Evolutionary conservation across 2,797 vertebrate species (phyloP), one percentile per base, ranked within the genome.

Genomic region (Anguilla pacifica): DNA sequence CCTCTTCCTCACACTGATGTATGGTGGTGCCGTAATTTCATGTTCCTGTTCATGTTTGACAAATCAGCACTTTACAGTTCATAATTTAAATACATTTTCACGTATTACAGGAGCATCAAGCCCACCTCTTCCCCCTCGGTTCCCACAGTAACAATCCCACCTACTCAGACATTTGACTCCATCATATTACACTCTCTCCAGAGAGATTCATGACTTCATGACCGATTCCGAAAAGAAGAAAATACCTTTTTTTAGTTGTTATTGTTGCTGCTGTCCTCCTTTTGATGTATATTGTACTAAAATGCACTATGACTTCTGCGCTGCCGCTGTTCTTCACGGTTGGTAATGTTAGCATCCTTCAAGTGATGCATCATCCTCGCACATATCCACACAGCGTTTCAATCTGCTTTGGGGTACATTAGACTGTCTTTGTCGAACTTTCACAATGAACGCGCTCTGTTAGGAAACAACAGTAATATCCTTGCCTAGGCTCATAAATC

Each of bases 391-490:
- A n/a, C 61, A 17, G 13, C 17, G 51, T 22, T 49, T n/a, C 46
- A 15, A 46, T 25, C 39, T 61, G 28, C 19, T 28, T 67, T 51
- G 22, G 81, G 35, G n/a, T 19, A 46, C 86, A 81, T 43, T 81
- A 67, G 43, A 49, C 86, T 6, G 43, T 49, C 28, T 22, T 31
- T 84, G 83, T 55, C 51, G 5, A 59, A 55, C 61, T 87, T 81
- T 22, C 19, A 19, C 46, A 22, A 28, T 61, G n/a, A n/a, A n/a
- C 81, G 55, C 81, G n/a, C 86, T 64, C 59, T 2, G 39, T 70
- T 83, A 59, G 79, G n/a, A 84, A n/a, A 39, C 83, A 84, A 57
- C 61, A 28, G 61, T 57, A 70, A 72, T 57, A 72, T 72, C 49
- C 11, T 82, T 51, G 61, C 49, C 64, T 35, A 4, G 61, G 53